These are phyloP conservation scores for Drosophila emarginata DNA, from an alignment of 2,888 invertebrate genomes.

Conservation along the genomic window DNA sequence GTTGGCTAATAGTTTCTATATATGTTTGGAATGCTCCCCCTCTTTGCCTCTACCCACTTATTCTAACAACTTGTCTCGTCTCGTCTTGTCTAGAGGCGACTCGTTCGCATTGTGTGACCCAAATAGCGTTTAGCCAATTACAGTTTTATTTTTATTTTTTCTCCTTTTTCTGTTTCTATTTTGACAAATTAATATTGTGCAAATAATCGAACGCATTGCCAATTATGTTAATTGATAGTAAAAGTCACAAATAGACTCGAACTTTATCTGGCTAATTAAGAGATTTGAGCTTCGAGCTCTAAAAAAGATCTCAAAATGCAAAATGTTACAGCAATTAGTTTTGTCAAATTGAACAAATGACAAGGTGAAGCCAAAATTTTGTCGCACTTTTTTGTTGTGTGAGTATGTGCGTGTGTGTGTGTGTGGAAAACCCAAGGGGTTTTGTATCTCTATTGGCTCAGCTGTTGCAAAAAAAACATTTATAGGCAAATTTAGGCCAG, in stretches of 20 bases:
- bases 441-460: constrained; percentile 46
- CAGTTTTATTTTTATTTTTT: not conserved
- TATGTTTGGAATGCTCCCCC: constrained; percentile 7
- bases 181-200: constrained; percentile 53
- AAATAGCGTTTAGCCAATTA: constrained; percentile 27
- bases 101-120: constrained; percentile 27
- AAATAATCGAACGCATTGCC: constrained; percentile 52
- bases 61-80: not conserved
- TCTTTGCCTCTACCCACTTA: not conserved
- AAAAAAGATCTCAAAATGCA: constrained; percentile 51
- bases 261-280: constrained; percentile 55
- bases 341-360: constrained; percentile 49
- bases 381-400: constrained; percentile 27
- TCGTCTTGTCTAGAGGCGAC: not conserved
- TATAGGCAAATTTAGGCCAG: constrained; percentile 35
- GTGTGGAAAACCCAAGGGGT: constrained; percentile 43
- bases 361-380: constrained; percentile 48
- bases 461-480: constrained; percentile 30
- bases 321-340: constrained; percentile 57
- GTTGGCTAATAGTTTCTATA: constrained; percentile 43
- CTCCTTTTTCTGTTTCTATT: not conserved
- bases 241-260: constrained; percentile 51
- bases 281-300: constrained; percentile 9
- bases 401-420: not conserved
- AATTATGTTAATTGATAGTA: constrained; percentile 73